Evolutionary conservation across 2,797 vertebrate species (phyloP).

Genomic region (Lepilemur ruficaudatus): DNA sequence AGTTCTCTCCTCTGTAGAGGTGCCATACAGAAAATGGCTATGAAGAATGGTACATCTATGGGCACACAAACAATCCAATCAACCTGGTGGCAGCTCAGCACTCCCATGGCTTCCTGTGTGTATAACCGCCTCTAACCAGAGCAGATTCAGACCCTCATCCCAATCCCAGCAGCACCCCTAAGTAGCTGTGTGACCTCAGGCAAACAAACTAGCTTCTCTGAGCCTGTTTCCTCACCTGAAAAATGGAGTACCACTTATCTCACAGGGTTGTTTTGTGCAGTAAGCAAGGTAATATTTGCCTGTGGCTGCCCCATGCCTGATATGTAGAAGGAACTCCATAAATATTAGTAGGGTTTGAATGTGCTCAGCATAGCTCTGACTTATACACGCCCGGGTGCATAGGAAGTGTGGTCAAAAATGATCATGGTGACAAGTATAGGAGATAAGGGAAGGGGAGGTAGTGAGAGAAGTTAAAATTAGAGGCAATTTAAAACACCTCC

Average conservation of each 20-base stretch:
- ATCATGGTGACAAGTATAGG: not conserved
- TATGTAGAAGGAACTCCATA: not conserved
- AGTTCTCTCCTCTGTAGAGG: not conserved
- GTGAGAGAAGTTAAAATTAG: conserved; percentile 29
- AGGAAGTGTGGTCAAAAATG: not conserved
- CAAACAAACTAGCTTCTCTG: not conserved
- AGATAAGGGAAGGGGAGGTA: not conserved
- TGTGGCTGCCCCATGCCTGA: not conserved
- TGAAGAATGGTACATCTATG: not conserved
- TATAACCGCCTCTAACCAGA: not conserved
- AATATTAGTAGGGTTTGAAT: not conserved
- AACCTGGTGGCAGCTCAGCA: not conserved
- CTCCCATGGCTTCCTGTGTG: not conserved
- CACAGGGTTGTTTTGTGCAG: not conserved
- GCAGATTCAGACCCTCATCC: not conserved
- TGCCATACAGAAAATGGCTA: not conserved
- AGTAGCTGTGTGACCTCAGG: not conserved
- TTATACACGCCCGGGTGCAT: not conserved
- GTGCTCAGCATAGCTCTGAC: conserved; percentile 2
- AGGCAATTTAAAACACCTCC: not conserved
- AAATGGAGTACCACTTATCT: not conserved
- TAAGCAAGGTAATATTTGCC: not conserved
- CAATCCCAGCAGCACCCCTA: not conserved
- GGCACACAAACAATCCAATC: not conserved
- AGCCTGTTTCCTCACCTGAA: not conserved